A percentile compares a stretch with the other conserved stretches of the same genome.
These are phyloP conservation scores for Tenthredo amoena DNA, from an alignment of 2,888 invertebrate species.

Conservation along the genomic window DNA sequence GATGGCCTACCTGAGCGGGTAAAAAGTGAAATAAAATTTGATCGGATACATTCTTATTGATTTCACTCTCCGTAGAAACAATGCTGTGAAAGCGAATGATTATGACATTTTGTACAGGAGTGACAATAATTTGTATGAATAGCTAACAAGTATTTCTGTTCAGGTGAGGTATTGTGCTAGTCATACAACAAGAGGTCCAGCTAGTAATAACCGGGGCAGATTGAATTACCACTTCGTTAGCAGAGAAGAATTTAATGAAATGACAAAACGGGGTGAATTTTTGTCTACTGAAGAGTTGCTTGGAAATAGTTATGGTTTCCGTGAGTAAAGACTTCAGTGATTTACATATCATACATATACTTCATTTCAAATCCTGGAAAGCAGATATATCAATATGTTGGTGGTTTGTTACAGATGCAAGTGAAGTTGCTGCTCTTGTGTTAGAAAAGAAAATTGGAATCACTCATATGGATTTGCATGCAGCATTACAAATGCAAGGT, in stretches of 20 bases:
- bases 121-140: too few species aligned
- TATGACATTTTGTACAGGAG: too few species aligned
- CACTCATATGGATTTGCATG: constrained; percentile 74
- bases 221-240: constrained; percentile 72
- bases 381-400: background rate
- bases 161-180: constrained; percentile 73
- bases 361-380: background rate
- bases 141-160: constrained; percentile 34
- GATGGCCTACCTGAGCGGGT: constrained; percentile 64
- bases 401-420: constrained; percentile 65
- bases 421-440: constrained; percentile 71
- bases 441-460: constrained; percentile 72
- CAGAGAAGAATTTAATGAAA: constrained; percentile 72
- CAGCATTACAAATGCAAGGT: constrained; percentile 73
- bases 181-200: constrained; percentile 74
- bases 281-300: constrained; percentile 75
- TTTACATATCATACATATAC: background rate
- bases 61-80: background rate
- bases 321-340: constrained; percentile 65
- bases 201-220: constrained; percentile 66
- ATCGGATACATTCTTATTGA: background rate
- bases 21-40: constrained; percentile 32
- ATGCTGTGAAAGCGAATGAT: constrained; percentile 50
- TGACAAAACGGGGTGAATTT: constrained; percentile 76
- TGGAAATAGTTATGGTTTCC: constrained; percentile 77